Base-by-base conservation (phyloP, 2,888 invertebrate species). In the Hoplodrina blanda region DNA sequence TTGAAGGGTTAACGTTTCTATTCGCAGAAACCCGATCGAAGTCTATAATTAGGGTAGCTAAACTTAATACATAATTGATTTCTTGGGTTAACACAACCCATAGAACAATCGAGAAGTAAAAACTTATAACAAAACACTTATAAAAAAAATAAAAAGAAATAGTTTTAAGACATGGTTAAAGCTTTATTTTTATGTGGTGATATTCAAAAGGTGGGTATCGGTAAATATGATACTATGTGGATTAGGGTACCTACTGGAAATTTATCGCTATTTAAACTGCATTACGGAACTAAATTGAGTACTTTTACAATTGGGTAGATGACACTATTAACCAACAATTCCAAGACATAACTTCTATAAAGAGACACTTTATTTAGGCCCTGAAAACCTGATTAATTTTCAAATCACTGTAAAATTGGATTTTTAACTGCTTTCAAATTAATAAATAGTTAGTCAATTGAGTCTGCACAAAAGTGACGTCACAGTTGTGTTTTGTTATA, bases 181-280 rank as follows among this genome's bases (percentile, higher is more conserved):
- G 84, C 82, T 83, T 71, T 57, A 52, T 66, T 72, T 60, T 37
- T 72, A 64, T 73, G 64, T 72, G 68, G 53, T 83, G 81, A 82
- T 72, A 54, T 46, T 69, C 20, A 56, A 60, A 70, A 84, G 84
- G 82, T 82, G 82, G 84, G 82, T 63, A 20, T 50, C 17, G 15
- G 64, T 56, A 44, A 50, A 20, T 49, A 41, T 63, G 53, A 10
- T 54, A 19, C 30, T 55, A 10, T 55, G 62, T 62, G 53, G 68
- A 78, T 67, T 57, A 62, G 56, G 57, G 46, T 4, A 17, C n/a
- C n/a, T n/a, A n/a, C 46, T 17, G 17, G 6, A 17, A 46, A 17
- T 15, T 46, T 17, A 4, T 6, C 17, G 46, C 17, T 46, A 46
- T 46, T 46, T 46, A 3, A 46, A 46, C 4, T 41, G 41, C 41